Conservation (phyloP, 2,113 vertebrate species). For the Neogale vison region DNA sequence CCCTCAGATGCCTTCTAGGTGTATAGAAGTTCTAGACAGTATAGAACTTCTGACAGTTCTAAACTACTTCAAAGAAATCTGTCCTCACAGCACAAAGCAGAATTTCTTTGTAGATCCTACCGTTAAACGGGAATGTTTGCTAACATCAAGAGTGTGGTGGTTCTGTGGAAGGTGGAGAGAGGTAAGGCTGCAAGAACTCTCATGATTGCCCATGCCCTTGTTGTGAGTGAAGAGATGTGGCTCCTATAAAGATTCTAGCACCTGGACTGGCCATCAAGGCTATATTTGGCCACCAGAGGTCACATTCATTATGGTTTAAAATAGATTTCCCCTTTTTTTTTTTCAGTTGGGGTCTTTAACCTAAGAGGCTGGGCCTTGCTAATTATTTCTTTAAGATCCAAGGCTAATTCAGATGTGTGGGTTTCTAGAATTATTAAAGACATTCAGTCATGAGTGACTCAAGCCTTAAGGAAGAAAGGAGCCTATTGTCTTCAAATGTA, state of each 20-base stretch:
- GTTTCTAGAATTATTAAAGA: constrained; percentile 27
- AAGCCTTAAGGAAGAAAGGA: constrained; percentile 42
- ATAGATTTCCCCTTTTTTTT: neutral
- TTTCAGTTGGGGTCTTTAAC: neutral
- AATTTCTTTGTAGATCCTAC: neutral
- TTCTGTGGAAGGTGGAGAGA: neutral
- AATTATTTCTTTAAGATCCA: constrained; percentile 28
- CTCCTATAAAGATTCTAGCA: neutral
- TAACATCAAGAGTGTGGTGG: neutral
- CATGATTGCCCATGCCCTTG: neutral
- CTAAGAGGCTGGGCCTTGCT: neutral
- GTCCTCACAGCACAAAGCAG: neutral
- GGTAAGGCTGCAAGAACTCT: neutral
- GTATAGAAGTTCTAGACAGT: too few relatives aligned
- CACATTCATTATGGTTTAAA: neutral
- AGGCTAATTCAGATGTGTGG: neutral
- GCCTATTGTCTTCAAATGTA: constrained; percentile 47
- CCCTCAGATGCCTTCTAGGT: neutral
- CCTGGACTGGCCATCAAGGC: neutral
- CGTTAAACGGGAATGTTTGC: neutral
- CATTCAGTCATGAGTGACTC: constrained; percentile 25
- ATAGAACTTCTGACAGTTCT: constrained; percentile 3
- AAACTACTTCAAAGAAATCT: constrained; percentile 4
- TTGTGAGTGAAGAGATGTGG: neutral
- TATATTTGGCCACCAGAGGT: neutral